Base-by-base conservation (phyloP, 2,113 vertebrate species). In the Triplophysa siluroides region DNA sequence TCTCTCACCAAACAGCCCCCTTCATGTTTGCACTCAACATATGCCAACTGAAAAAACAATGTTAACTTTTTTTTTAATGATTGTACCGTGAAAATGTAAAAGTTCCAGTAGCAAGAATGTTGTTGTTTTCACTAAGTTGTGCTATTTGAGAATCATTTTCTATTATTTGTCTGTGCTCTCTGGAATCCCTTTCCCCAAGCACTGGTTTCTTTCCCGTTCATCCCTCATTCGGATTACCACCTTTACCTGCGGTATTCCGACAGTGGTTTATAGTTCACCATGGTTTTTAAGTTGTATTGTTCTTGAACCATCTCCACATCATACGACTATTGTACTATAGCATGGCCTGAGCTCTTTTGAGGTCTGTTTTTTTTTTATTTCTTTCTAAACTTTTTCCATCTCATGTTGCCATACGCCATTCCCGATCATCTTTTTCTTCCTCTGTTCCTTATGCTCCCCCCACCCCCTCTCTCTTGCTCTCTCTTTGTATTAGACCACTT, bases 401-500 rank as follows among this genome's bases (percentile, higher is more conserved):
- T 72, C 38, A 71, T 4, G 41, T 50, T 23, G 10, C 52, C 60
- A 68, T 73, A 24, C n/a, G 47, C 66, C 67, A 73, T 61, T 73
- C 43, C 70, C 23, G 14, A 41, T 45, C 61, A 63, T 81, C 81
- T 60, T 61, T 70, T 47, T 79, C 80, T 88, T 80, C 73, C 24
- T 33, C 19, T 50, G 16, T 52, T 24, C 60, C 72, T 63, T 18
- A 56, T 74, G 71, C 56, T 26, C 84, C 50, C 33, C 83, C 84
- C 84, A 70, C 63, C 83, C 62, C 81, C 78, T 77, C 64, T 70
- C 75, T 84, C 81, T 64, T 41, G 86, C 83, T 86, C 89, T 88
- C 83, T 91, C 88, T 92, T 71, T 93, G 90, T 93, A 93, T 93
- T 94, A 93, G 91, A 93, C 92, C 92, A 93, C 91, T 93, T 93